These are phyloP conservation scores for Mallotus villosus DNA, from an alignment of 2,797 vertebrate species.

Conservation along the genomic window DNA sequence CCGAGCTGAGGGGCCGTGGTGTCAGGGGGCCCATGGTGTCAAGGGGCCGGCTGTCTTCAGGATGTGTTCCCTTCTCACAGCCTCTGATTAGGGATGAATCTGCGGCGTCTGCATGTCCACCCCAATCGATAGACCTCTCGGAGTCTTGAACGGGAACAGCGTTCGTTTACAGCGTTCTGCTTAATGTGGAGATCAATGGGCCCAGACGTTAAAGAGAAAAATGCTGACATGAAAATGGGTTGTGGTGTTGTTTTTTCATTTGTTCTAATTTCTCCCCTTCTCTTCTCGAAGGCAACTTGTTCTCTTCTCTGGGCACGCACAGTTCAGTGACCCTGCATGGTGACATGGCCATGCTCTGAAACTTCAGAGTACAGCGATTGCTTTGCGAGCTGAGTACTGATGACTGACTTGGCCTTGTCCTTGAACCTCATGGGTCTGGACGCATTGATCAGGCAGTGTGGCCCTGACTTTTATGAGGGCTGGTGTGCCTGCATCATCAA, in stretches of 20 bases:
- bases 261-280: constrained; percentile 3
- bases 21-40: neutral
- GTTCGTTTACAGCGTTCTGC: constrained; percentile 51
- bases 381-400: neutral
- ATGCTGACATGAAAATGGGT: constrained; percentile 33
- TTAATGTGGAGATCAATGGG: constrained; percentile 59
- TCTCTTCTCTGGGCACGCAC: neutral
- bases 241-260: constrained; percentile 14
- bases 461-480: neutral
- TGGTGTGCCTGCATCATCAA: neutral
- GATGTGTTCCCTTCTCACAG: constrained; percentile 49
- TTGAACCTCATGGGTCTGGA: constrained; percentile 1
- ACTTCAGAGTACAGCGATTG: neutral
- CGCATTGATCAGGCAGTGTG: neutral
- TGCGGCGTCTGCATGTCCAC: constrained; percentile 50
- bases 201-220: constrained; percentile 22
- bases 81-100: constrained; percentile 48
- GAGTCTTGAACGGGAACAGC: constrained; percentile 47
- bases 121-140: constrained; percentile 56
- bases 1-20: neutral
- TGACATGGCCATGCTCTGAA: neutral
- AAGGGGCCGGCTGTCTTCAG: constrained; percentile 12
- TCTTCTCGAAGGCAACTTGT: constrained; percentile 3
- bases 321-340: neutral
- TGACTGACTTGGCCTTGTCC: neutral